Base-by-base conservation (phyloP, 2,113 vertebrate species). In the Onychostruthus taczanowskii region DNA sequence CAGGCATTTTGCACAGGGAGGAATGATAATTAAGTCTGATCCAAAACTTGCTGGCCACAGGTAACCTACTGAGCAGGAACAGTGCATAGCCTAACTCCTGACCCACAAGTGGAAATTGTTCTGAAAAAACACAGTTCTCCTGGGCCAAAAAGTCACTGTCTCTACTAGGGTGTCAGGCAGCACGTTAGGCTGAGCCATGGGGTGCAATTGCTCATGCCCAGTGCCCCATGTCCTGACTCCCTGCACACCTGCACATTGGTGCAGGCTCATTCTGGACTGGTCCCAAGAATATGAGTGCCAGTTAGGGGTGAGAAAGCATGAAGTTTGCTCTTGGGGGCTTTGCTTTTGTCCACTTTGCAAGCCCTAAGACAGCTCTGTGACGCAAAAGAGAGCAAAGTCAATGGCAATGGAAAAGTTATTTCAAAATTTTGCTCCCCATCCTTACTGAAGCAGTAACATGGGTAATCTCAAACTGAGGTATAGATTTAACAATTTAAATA, bases 351-450 rank as follows among this genome's bases (percentile, higher is more conserved):
- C 23, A 4, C 30, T 52, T 28, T 22, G 2, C 2, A 0, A 13
- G 13, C 8, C 13, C 20, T 55, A 27, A 79, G 18, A 33, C 1
- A 6, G 3, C 12, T 66, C 10, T 0, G 1, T 3, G 5, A 13
- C 13, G 11, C 13, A 78, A 47, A 79, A 13, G 6, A 52, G 9
- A 9, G 14, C 5, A 69, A 49, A 59, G 19, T 55, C 7, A 50
- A 64, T 7, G 6, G 15, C 18, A 69, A 78, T 0, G 17, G 23
- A 86, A 66, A 14, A 44, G 12, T 52, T 9, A 0, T 15, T 68
- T 68, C 22, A 50, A 64, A 73, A 43, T 37, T 55, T 88, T 78
- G 4, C 4, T 47, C 2, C 15, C 5, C 6, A 6, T 24, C 41
- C 30, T 24, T 33, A 43, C 7, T 35, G 37, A 50, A 77, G 26